These are phyloP conservation scores for Ooceraea biroi DNA, from an alignment of 1,140 invertebrate genomes.

Conservation along the genomic window DNA sequence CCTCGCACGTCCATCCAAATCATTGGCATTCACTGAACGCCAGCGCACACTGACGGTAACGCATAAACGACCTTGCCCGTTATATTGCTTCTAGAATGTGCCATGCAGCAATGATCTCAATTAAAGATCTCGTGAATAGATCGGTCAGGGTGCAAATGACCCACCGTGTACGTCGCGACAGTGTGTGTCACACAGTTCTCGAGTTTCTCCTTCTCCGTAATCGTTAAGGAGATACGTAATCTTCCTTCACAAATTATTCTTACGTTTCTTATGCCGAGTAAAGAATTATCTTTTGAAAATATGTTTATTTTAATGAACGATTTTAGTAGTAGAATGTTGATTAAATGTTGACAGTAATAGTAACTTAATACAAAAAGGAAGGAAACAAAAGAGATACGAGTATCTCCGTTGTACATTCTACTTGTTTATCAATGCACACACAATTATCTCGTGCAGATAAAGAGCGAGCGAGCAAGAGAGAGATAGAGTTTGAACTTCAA, in stretches of 20 bases:
- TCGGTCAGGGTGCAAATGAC: constrained; percentile 13
- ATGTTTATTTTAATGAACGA: not conserved
- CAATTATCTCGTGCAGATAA: too few species aligned
- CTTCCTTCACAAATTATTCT: not conserved
- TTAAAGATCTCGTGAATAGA: constrained; percentile 71
- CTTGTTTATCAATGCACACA: too few species aligned
- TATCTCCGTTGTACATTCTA: too few species aligned
- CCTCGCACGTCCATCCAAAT: not conserved
- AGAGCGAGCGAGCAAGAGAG: too few species aligned
- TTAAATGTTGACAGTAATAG: too few species aligned
- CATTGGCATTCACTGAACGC: not conserved
- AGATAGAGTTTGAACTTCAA: too few species aligned
- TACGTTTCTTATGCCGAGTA: not conserved
- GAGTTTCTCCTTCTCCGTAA: not conserved
- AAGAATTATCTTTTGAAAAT: constrained; percentile 23
- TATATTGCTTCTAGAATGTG: constrained; percentile 60
- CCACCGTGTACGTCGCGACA: not conserved
- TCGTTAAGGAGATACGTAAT: not conserved
- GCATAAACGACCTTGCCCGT: constrained; percentile 57
- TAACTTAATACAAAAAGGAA: too few species aligned
- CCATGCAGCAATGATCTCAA: constrained; percentile 59
- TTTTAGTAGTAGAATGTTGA: too few species aligned
- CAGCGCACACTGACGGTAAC: not conserved
- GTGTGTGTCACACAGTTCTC: constrained; percentile 2
- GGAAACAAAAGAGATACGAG: too few species aligned